Percentiles rank a stretch among this genome's conserved stretches.
Evolutionary conservation across 2,888 invertebrate species (phyloP).

Genomic region (Diloba caeruleocephala): DNA sequence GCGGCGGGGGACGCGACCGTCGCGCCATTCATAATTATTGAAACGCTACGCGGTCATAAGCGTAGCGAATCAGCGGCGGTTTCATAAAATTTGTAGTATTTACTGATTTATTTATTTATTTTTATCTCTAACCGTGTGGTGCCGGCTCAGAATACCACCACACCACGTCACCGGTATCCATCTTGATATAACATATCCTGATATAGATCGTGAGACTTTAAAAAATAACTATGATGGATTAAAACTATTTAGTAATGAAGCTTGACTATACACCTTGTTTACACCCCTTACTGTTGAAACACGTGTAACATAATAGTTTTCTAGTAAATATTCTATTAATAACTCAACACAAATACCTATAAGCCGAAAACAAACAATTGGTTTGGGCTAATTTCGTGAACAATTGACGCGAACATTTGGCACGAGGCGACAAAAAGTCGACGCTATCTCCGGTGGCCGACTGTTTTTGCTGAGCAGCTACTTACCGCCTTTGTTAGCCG

Average conservation of each 20-base stretch:
- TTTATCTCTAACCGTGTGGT: no score
- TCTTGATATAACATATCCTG: no score
- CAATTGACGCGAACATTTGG: constrained; percentile 41
- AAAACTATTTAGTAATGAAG: no score
- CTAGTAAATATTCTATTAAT: constrained; percentile 3
- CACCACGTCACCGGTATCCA: no score
- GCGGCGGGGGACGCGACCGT: constrained; percentile 3
- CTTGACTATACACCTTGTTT: no score
- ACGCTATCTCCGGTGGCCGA: constrained; percentile 52
- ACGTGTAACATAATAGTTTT: neutral
- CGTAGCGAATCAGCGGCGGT: constrained; percentile 20
- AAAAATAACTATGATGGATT: no score
- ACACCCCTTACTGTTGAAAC: no score
- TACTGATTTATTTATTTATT: no score
- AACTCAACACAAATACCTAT: constrained; percentile 11
- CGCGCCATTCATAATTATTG: constrained; percentile 47
- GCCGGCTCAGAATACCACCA: no score
- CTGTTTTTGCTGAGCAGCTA: constrained; percentile 62
- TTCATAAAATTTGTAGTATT: constrained; percentile 26
- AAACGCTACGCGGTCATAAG: constrained; percentile 51
- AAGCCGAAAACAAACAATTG: constrained; percentile 35
- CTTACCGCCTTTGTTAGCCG: constrained; percentile 58
- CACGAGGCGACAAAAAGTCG: constrained; percentile 43
- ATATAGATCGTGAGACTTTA: no score
- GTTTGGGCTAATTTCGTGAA: constrained; percentile 42